Conservation (phyloP, 2,113 vertebrate genomes). For the Hippocampus abdominalis region DNA sequence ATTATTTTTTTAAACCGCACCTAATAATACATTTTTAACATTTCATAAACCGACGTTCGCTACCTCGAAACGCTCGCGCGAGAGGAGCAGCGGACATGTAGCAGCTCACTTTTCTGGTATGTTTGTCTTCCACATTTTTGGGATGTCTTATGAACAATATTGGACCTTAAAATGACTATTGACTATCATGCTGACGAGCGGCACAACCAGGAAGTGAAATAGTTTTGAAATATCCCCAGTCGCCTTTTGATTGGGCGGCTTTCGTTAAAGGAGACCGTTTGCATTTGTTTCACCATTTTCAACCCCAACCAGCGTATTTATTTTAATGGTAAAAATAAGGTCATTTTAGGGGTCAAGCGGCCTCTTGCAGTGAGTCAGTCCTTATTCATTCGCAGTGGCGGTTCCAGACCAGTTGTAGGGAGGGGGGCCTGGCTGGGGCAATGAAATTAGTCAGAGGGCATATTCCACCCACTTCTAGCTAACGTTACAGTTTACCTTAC, state of each 20-base stretch:
- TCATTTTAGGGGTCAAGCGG: not conserved
- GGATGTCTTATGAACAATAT: not conserved
- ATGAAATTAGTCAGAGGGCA: too few species aligned
- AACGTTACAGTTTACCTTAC: too few species aligned
- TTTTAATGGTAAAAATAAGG: not conserved
- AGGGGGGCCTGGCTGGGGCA: too few species aligned
- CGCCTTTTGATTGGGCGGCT: not conserved
- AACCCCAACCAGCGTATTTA: not conserved
- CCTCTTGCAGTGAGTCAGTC: not conserved
- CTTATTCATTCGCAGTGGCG: too few species aligned
- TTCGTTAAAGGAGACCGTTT: not conserved
- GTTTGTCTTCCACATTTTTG: not conserved
- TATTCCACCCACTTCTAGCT: too few species aligned
- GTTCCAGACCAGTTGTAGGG: too few species aligned
- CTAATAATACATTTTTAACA: not conserved
- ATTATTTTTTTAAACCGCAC: not conserved
- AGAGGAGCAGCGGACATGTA: conserved; percentile 17
- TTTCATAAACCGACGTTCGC: not conserved
- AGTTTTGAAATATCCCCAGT: not conserved
- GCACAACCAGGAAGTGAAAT: not conserved
- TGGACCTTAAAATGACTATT: not conserved
- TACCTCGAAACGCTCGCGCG: conserved; percentile 23
- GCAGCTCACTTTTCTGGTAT: conserved; percentile 21
- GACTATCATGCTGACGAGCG: not conserved
- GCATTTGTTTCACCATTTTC: too few species aligned